Conservation (phyloP, 2,888 invertebrate genomes). For the Cephalotes varians region DNA sequence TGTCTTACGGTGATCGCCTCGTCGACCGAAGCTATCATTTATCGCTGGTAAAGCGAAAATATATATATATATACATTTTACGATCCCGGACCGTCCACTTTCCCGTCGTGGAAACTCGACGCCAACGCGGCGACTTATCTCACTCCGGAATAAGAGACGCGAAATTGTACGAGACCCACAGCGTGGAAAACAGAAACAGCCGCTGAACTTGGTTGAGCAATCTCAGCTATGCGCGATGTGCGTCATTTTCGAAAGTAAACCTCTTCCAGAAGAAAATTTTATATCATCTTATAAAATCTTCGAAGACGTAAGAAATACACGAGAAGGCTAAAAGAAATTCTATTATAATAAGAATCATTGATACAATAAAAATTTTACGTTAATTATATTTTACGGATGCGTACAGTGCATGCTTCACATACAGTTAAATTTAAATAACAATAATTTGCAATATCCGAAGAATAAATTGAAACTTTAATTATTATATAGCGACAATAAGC, state of each 20-base stretch:
- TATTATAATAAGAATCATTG: neutral
- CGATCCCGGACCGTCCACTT: constrained; percentile 58
- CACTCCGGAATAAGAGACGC: constrained; percentile 5
- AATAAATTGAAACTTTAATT: neutral
- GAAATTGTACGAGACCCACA: neutral
- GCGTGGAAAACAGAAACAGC: constrained; percentile 52
- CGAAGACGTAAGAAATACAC: neutral
- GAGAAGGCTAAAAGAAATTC: neutral
- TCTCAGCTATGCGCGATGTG: constrained; percentile 12
- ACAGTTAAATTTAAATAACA: neutral
- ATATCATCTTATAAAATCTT: neutral
- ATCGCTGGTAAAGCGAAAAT: constrained; percentile 19
- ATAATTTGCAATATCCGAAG: neutral
- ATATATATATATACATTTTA: constrained; percentile 13
- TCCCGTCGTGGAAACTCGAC: constrained; percentile 62
- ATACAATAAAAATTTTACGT: neutral
- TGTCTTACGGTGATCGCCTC: constrained; percentile 1
- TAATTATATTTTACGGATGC: neutral
- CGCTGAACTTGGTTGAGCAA: constrained; percentile 46
- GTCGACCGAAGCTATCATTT: constrained; percentile 14
- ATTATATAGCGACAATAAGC: neutral
- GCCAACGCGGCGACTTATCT: constrained; percentile 5
- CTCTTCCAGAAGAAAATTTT: neutral
- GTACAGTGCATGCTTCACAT: neutral
- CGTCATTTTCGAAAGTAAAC: constrained; percentile 17